Evolutionary conservation across 2,888 invertebrate genomes (phyloP), one percentile per base, ranked within the genome.

Genomic region (Eurytoma californica): DNA sequence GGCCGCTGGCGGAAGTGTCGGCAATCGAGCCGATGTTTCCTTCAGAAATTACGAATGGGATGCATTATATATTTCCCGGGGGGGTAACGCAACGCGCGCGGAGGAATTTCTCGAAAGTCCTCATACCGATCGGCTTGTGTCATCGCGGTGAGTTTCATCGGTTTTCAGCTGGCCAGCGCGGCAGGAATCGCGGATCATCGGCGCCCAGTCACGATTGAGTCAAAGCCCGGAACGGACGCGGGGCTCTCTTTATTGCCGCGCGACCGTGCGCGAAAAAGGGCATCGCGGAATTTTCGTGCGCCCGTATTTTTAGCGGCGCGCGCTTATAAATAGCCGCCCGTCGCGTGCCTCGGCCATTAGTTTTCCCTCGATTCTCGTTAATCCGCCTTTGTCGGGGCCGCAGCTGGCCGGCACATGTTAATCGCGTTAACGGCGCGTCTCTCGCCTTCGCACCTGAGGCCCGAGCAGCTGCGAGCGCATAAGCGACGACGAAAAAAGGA

Each of bases 301-400:
- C n/a, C 3, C 30, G n/a, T 63, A 39, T 63, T 63, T 39, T 63
- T 63, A 63, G 30, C n/a, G 16, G 39, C 39, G 16, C n/a, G n/a
- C 30, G n/a, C 13, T 70, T 51, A 73, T 73, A 68, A 73, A 78
- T 73, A 49, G 55, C n/a, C 67, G 28, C 58, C 20, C 7, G 16
- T 4, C 58, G 58, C 68, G 30, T 70, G 55, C 60, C 57, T 28
- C 30, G 13, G 63, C 16, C 5, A 70, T 69, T 65, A 67, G 28
- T 77, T 72, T 49, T 18, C n/a, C 24, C 20, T 51, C 63, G 75
- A 76, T 68, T 68, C 68, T 67, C 67, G 74, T 74, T 74, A 60
- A 74, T 74, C 60, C 30, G 39, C 69, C 63, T 76, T 76, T 69
- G 76, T 76, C 53, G 66, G 39, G 16, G 55, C 73, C 9, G 49